Evolutionary conservation across 2,888 invertebrate species (phyloP).

Genomic region (Rhagophthalmus giganteus): DNA sequence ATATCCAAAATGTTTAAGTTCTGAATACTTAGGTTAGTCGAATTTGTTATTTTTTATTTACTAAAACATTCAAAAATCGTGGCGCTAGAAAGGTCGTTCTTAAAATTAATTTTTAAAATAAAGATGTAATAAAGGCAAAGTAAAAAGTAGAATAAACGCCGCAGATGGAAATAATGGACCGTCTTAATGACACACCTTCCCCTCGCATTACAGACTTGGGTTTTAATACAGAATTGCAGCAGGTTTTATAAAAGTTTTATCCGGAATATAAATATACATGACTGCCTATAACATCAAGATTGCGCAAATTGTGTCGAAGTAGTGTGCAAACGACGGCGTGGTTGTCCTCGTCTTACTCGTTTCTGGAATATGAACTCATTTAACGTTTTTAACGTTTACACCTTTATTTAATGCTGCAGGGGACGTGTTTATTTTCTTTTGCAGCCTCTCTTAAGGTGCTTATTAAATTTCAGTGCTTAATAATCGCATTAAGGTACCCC

Average conservation of each 20-base stretch:
- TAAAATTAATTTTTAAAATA: conserved; percentile 33
- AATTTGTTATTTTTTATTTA: conserved; percentile 20
- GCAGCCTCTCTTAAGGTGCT: conserved; percentile 46
- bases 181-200: conserved; percentile 50
- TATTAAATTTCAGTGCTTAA: conserved; percentile 53
- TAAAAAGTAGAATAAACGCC: conserved; percentile 51
- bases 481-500: conserved; percentile 47
- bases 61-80: conserved; percentile 22
- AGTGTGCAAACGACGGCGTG: conserved; percentile 44
- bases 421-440: conserved; percentile 49
- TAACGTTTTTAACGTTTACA: conserved; percentile 52
- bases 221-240: conserved; percentile 52
- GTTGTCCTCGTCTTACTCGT: conserved; percentile 35
- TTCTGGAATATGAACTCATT: conserved; percentile 34
- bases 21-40: no score
- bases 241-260: conserved; percentile 51
- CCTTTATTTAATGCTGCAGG: conserved; percentile 52
- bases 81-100: conserved; percentile 15
- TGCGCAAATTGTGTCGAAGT: conserved; percentile 50
- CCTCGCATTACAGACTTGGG: conserved; percentile 37
- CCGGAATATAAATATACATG: conserved; percentile 54
- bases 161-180: conserved; percentile 57
- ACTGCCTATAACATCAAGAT: conserved; percentile 52
- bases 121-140: conserved; percentile 46
- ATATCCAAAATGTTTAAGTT: conserved; percentile 19